Evolutionary conservation across 2,888 invertebrate genomes (phyloP).

Genomic region (Morpho achilles): DNA sequence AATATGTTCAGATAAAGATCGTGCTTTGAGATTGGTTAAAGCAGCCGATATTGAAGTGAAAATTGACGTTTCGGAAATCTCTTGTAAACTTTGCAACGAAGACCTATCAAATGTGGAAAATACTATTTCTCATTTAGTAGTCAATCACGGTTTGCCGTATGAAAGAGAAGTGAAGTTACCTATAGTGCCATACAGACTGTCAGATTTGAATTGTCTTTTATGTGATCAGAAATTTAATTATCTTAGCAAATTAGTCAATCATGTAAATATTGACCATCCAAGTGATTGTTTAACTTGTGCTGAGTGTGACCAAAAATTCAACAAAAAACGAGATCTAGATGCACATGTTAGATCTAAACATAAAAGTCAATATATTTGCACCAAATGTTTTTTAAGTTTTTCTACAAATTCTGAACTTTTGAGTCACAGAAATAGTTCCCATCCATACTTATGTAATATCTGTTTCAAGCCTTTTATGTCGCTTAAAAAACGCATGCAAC

Average conservation of each 20-base stretch:
- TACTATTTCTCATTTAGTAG: slow-evolving; percentile 53
- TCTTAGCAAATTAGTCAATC: slow-evolving; percentile 50
- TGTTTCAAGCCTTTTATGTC: slow-evolving; percentile 50
- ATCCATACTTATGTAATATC: slow-evolving; percentile 48
- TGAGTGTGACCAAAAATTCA: slow-evolving; percentile 52
- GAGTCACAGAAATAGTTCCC: slow-evolving; percentile 44
- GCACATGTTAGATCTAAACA: slow-evolving; percentile 51
- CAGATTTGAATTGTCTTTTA: slow-evolving; percentile 47
- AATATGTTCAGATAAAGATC: slow-evolving; percentile 44
- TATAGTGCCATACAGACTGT: slow-evolving; percentile 49
- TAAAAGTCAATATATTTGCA: slow-evolving; percentile 27
- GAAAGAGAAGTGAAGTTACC: slow-evolving; percentile 48
- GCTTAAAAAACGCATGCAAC: slow-evolving; percentile 40
- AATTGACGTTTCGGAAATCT: slow-evolving; percentile 57
- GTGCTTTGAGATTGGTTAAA: slow-evolving; percentile 48
- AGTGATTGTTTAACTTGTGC: slow-evolving; percentile 52
- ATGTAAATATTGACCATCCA: slow-evolving; percentile 52
- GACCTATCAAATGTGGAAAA: slow-evolving; percentile 43
- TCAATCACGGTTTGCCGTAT: slow-evolving; percentile 50
- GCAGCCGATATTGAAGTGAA: slow-evolving; percentile 54
- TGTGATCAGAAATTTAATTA: slow-evolving; percentile 53
- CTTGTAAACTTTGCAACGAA: slow-evolving; percentile 54
- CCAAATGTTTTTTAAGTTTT: slow-evolving; percentile 43
- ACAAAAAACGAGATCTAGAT: slow-evolving; percentile 52
- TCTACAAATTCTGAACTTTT: slow-evolving; percentile 36